Evolutionary conservation across 1,140 invertebrate species (phyloP).

Genomic region (Trichogramma pretiosum): DNA sequence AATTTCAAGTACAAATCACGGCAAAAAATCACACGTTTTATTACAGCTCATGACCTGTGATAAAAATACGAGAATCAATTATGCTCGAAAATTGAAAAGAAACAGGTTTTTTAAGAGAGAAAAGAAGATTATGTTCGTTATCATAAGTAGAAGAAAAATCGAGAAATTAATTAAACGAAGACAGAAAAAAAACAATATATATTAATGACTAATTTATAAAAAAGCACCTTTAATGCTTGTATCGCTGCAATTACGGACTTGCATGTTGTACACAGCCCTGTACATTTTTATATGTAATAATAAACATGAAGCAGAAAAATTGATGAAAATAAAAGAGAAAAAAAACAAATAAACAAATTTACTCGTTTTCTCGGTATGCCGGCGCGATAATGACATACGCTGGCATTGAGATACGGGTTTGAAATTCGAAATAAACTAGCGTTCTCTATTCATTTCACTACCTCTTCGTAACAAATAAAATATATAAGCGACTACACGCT

Average conservation of each 20-base stretch:
- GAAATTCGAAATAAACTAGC: too few species aligned
- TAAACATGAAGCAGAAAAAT: too few species aligned
- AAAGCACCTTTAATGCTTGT: constrained; percentile 38
- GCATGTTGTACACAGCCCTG: constrained; percentile 39
- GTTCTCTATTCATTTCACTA: too few species aligned
- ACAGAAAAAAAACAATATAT: constrained; percentile 31
- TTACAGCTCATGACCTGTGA: constrained; percentile 26
- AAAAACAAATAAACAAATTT: too few species aligned
- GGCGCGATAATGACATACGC: too few species aligned
- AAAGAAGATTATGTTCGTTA: constrained; percentile 24
- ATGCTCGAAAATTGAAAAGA: constrained; percentile 21
- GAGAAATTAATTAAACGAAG: constrained; percentile 14
- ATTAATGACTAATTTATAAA: constrained; percentile 33
- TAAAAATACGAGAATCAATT: constrained; percentile 25
- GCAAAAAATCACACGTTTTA: too few species aligned
- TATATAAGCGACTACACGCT: too few species aligned
- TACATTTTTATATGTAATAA: constrained; percentile 40
- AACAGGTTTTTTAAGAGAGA: constrained; percentile 30
- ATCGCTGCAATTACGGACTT: constrained; percentile 37
- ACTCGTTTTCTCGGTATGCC: too few species aligned
- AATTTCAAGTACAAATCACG: too few species aligned
- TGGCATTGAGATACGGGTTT: too few species aligned
- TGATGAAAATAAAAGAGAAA: too few species aligned
- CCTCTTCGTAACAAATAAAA: too few species aligned
- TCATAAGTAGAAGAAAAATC: constrained; percentile 10